Conservation (phyloP, 2,888 invertebrate species). For the Heliothis peltigera region DNA sequence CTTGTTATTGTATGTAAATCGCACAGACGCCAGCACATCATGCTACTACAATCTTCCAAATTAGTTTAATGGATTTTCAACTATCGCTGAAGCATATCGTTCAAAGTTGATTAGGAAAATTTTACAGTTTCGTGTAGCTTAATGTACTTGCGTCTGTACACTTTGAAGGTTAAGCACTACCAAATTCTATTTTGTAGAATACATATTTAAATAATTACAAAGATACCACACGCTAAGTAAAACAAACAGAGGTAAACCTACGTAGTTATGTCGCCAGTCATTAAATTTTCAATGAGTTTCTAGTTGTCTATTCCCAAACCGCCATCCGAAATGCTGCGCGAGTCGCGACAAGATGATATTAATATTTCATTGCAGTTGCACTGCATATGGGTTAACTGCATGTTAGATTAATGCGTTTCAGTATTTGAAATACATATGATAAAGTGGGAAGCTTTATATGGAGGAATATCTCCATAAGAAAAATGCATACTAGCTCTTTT, state of each 20-base stretch:
- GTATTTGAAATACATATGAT: neutral
- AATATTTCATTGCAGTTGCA: constrained; percentile 16
- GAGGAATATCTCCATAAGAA: neutral
- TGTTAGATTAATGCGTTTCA: neutral
- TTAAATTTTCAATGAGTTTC: constrained; percentile 10
- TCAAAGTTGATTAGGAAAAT: too few relatives aligned
- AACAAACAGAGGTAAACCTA: neutral
- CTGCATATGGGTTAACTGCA: neutral
- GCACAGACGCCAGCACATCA: too few relatives aligned
- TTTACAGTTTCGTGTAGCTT: too few relatives aligned
- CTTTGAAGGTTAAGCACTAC: too few relatives aligned
- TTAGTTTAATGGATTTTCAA: too few relatives aligned
- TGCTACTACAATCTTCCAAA: too few relatives aligned
- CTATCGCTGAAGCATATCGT: too few relatives aligned
- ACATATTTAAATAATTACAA: neutral
- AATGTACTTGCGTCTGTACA: too few relatives aligned
- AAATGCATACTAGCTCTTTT: neutral
- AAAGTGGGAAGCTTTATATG: neutral
- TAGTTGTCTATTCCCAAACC: constrained; percentile 2
- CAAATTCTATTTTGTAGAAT: too few relatives aligned
- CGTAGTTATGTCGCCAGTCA: neutral
- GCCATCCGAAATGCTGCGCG: neutral
- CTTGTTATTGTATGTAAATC: too few relatives aligned
- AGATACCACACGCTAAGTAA: neutral
- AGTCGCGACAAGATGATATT: constrained; percentile 10